Evolutionary conservation across 2,888 invertebrate genomes (phyloP).

Genomic region (Nematopogon swammerdamellus): DNA sequence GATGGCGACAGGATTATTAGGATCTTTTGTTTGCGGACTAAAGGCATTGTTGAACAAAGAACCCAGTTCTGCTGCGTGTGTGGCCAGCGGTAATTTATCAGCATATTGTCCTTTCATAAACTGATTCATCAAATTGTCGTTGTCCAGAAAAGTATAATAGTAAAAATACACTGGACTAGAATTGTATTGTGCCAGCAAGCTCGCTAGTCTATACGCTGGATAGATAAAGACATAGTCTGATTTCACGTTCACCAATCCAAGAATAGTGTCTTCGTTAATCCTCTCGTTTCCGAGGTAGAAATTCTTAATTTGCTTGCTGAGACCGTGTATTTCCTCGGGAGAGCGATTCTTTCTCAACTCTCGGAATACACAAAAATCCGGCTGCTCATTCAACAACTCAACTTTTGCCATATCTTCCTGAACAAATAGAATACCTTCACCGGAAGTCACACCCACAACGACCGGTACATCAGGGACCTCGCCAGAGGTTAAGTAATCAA

Average conservation of each 20-base stretch:
- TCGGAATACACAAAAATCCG: background rate
- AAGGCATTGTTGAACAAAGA: background rate
- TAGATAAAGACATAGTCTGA: background rate
- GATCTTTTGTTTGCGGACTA: background rate
- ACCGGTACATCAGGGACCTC: background rate
- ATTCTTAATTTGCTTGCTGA: background rate
- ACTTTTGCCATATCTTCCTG: background rate
- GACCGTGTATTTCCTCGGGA: background rate
- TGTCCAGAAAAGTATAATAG: background rate
- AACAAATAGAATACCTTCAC: background rate
- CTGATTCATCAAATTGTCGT: background rate
- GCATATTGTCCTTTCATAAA: background rate
- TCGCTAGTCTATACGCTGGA: background rate
- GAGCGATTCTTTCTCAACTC: background rate
- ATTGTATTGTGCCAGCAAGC: background rate
- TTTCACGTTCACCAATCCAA: background rate
- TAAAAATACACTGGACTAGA: background rate
- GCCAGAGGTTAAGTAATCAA: background rate
- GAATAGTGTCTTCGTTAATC: background rate
- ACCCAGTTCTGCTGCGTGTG: background rate
- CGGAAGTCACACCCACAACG: background rate
- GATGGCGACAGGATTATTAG: background rate
- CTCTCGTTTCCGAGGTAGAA: background rate
- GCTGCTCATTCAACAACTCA: background rate
- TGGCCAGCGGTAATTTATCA: background rate